Conservation (phyloP, 2,113 vertebrate species). For the Brienomyrus longianalis region DNA sequence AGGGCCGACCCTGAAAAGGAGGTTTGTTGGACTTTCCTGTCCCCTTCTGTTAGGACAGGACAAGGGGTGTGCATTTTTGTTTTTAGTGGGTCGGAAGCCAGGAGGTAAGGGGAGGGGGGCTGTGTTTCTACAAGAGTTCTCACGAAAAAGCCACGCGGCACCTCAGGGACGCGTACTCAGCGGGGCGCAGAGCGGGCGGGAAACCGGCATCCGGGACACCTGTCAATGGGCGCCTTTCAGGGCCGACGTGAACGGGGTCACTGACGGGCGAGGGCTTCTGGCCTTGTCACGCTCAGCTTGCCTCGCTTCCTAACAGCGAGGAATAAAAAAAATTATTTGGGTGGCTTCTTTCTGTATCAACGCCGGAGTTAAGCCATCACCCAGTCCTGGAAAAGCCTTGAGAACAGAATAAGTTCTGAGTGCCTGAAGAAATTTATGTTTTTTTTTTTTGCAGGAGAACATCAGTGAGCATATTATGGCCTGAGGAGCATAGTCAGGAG, state of each 20-base stretch:
- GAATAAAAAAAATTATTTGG: not conserved
- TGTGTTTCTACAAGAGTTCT: conserved; percentile 25
- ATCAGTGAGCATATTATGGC: not conserved
- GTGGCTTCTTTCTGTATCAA: not conserved
- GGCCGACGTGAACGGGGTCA: not conserved
- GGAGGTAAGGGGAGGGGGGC: not conserved
- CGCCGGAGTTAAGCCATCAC: not conserved
- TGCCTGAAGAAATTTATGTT: not conserved
- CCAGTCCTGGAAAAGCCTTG: not conserved
- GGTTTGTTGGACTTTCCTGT: conserved; percentile 42
- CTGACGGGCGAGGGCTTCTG: not conserved
- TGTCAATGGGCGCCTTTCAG: conserved; percentile 13
- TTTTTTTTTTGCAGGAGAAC: not conserved
- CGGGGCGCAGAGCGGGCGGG: not conserved
- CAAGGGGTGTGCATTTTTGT: conserved; percentile 52
- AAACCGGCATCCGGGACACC: conserved; percentile 12
- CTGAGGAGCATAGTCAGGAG: not conserved
- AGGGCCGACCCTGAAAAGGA: conserved; percentile 41
- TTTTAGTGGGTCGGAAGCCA: not conserved
- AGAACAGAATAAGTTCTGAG: not conserved
- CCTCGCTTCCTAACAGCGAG: not conserved
- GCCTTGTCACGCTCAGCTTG: not conserved
- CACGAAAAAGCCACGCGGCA: conserved; percentile 29
- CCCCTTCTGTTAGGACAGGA: conserved; percentile 38
- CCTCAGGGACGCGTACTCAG: conserved; percentile 23